Evolutionary conservation across 2,888 invertebrate species (phyloP), one percentile per base, ranked within the genome.

Genomic region (Mythimna loreyi): DNA sequence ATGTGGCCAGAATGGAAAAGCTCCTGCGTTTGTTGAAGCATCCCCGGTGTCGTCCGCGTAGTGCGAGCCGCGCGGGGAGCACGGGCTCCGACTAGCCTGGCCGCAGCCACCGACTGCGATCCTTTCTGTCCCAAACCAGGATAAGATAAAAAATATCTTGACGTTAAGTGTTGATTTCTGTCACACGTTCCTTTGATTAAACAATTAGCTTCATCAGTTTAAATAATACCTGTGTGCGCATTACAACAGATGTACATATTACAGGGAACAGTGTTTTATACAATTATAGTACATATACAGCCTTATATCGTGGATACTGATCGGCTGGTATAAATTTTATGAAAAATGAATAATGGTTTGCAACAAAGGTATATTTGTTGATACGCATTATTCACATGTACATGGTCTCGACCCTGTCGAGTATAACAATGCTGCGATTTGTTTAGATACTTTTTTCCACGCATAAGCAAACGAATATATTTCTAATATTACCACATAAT

Each of bases 401-500:
- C 83, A 89, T 88, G 87, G 87, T 91, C 91, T 90, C 90, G 90
- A 87, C 89, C 88, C 89, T 88, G 85, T 89, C 88, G 88, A 87
- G 88, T 90, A 92, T 91, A 93, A 94, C 94, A 95, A 94, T 94
- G 93, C 93, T 89, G 87, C 92, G 93, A 94, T 94, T 95, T 95
- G 94, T 94, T 95, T 94, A 93, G 94, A 92, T 94, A 92, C 92
- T 95, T 95, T 94, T 93, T 95, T 94, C 92, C 90, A 90, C 91
- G 92, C 92, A 92, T 92, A 92, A 93, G 90, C 90, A 92, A 93
- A 93, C 90, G 94, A 93, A 95, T 95, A 94, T 94, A 95, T 95
- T 94, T 95, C 92, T 93, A 94, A 93, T 94, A 95, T 95, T 95
- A 95, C 94, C 95, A 95, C 95, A 95, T 95, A 95, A 95, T 95